Conservation (phyloP, 2,888 invertebrate species). For the Dusona sp. region DNA sequence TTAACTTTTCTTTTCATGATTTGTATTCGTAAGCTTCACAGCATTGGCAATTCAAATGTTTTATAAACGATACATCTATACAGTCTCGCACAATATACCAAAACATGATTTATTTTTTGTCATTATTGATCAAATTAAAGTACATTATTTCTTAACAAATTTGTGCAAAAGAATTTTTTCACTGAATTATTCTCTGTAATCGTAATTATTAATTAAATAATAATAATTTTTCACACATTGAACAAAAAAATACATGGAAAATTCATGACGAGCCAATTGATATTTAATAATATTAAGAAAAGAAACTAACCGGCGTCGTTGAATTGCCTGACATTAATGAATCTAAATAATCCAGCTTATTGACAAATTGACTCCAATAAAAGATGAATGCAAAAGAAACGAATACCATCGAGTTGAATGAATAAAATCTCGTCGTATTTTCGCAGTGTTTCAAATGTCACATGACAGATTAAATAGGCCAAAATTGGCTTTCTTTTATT, state of each 20-base stretch:
- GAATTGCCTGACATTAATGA: conserved; percentile 18
- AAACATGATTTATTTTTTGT: too few relatives aligned
- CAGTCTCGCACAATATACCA: too few relatives aligned
- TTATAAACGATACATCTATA: too few relatives aligned
- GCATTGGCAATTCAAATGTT: too few relatives aligned
- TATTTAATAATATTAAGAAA: not conserved
- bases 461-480: not conserved
- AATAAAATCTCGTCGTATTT: not conserved
- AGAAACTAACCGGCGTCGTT: not conserved
- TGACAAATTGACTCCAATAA: conserved; percentile 54
- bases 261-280: not conserved
- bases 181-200: too few relatives aligned
- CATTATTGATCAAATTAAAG: too few relatives aligned
- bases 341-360: conserved; percentile 15
- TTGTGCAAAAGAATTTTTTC: too few relatives aligned
- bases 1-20: too few relatives aligned
- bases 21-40: too few relatives aligned
- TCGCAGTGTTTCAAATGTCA: not conserved
- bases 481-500: not conserved
- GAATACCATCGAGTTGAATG: not conserved
- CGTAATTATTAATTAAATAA: too few relatives aligned
- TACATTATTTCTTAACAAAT: too few relatives aligned
- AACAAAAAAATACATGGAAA: not conserved
- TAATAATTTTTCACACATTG: not conserved
- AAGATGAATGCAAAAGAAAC: conserved; percentile 1